These are phyloP conservation scores for Drosophila imparisetae DNA, from an alignment of 2,888 invertebrate genomes.

Conservation along the genomic window DNA sequence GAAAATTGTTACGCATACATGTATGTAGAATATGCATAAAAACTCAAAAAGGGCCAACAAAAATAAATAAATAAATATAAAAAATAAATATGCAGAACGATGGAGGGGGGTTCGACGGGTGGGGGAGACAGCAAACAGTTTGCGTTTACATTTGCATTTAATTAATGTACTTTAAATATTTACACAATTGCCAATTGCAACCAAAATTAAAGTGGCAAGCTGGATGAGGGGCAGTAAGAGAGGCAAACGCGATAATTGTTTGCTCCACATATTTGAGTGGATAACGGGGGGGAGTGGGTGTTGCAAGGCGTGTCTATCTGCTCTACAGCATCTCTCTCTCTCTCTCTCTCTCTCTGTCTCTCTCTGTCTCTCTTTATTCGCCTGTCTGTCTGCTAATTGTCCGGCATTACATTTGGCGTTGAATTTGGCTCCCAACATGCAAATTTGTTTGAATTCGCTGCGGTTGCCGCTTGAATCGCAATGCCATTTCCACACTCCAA, in stretches of 20 bases:
- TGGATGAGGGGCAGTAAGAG: neutral
- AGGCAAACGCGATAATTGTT: conserved; percentile 26
- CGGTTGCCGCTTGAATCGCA: conserved; percentile 57
- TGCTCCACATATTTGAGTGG: conserved; percentile 40
- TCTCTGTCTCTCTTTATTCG: neutral
- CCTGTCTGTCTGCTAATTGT: conserved; percentile 19
- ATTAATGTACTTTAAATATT: conserved; percentile 77
- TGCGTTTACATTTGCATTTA: conserved; percentile 71
- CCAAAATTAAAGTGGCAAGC: conserved; percentile 9
- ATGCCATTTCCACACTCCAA: conserved; percentile 21
- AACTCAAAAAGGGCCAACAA: neutral
- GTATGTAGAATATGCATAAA: conserved; percentile 21
- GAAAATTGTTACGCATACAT: conserved; percentile 60
- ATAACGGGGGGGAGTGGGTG: conserved; percentile 7
- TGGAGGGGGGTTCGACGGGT: neutral
- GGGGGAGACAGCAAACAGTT: conserved; percentile 19
- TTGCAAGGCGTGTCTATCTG: conserved; percentile 11
- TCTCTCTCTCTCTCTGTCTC: neutral
- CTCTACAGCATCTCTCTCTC: neutral
- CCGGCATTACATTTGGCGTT: conserved; percentile 53
- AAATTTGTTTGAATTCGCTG: conserved; percentile 69
- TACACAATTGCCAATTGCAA: conserved; percentile 49
- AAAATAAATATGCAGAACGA: neutral
- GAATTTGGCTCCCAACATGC: conserved; percentile 44
- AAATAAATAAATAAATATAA: conserved; percentile 2